A percentile compares a stretch with the other conserved stretches of the same genome.
Conservation (phyloP, 2,888 invertebrate species). For the Callimorpha dominula region DNA sequence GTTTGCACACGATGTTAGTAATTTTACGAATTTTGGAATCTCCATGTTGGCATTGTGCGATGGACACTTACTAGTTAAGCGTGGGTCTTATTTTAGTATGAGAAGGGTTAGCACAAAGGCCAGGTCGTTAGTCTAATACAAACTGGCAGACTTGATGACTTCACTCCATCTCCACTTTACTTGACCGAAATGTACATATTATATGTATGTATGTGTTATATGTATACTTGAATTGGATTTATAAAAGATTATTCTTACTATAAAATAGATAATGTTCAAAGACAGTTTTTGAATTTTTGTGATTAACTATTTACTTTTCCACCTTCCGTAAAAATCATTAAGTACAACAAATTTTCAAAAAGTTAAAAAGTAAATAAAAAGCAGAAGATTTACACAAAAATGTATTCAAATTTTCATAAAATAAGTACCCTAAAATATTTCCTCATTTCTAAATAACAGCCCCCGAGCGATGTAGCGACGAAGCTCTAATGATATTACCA, state of each 20-base stretch:
- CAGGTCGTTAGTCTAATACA: neutral
- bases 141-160: neutral
- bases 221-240: neutral
- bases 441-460: constrained; percentile 52
- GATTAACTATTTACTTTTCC: neutral
- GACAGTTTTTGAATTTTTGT: neutral
- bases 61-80: neutral
- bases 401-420: constrained; percentile 27
- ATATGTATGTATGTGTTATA: too few relatives aligned
- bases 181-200: too few relatives aligned
- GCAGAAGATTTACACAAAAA: constrained; percentile 16
- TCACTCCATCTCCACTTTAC: neutral
- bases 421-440: constrained; percentile 42
- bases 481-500: constrained; percentile 72
- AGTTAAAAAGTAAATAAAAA: neutral
- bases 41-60: neutral
- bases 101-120: too few relatives aligned
- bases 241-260: neutral
- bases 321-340: neutral
- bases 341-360: neutral
- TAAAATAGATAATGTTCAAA: neutral
- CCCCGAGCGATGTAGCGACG: constrained; percentile 52
- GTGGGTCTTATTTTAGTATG: neutral
- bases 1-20: neutral
- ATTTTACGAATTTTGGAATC: neutral